phyloP scores from a whole-genome alignment of 2,113 vertebrate genomes.

The Poecile atricapillus region DNA sequence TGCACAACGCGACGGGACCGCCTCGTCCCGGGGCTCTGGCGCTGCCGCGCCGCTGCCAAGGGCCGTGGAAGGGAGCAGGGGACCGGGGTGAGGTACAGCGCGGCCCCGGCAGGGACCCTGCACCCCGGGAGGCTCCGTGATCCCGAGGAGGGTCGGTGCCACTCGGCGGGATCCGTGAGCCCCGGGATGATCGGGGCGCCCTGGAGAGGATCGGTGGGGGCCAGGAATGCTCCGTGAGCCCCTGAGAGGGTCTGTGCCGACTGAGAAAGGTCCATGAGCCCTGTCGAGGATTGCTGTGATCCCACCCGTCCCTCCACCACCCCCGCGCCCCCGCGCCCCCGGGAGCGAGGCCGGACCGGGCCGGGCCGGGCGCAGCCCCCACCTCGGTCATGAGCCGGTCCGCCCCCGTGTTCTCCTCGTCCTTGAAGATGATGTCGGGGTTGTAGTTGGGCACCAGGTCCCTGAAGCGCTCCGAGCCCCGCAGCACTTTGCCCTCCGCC shows the following conservation, averaged over 20 bases:
- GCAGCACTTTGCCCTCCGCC: slow-evolving; percentile 72
- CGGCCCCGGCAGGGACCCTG: neutral
- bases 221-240: neutral
- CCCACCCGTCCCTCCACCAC: neutral
- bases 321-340: neutral
- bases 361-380: slow-evolving; percentile 20
- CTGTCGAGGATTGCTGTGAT: neutral
- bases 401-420: slow-evolving; percentile 91
- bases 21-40: neutral
- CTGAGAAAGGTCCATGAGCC: neutral
- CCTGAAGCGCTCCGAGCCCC: slow-evolving; percentile 72
- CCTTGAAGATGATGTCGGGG: slow-evolving; percentile 97
- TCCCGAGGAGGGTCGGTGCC: neutral
- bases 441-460: slow-evolving; percentile 90
- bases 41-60: neutral
- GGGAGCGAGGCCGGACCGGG: neutral
- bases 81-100: neutral
- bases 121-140: neutral
- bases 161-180: neutral
- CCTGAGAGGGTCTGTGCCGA: neutral
- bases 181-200: neutral
- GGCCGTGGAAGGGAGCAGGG: neutral
- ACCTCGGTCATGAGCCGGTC: slow-evolving; percentile 81
- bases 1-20: neutral
- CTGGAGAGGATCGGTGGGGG: neutral